phyloP scores from a whole-genome alignment of 2,797 vertebrate species.

The Agapornis canus region DNA sequence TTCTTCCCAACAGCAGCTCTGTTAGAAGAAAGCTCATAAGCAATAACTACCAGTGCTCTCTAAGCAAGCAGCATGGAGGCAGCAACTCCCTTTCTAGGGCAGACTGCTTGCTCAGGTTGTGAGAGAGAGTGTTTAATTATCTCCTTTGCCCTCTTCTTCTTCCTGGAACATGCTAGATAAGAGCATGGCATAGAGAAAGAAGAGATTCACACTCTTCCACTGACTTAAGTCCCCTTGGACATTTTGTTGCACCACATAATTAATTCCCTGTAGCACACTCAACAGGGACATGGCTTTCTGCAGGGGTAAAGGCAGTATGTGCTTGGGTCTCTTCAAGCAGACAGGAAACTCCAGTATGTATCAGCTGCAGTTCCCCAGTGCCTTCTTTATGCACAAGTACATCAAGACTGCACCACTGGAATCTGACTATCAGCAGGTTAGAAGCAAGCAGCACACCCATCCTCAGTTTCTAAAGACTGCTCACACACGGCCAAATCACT shows the following conservation, averaged over 20 bases:
- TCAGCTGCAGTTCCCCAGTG: neutral
- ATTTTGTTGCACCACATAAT: neutral
- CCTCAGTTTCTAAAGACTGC: neutral
- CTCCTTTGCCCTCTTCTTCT: neutral
- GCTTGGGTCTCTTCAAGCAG: neutral
- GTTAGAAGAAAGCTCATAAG: neutral
- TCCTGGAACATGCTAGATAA: neutral
- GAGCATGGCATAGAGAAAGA: neutral
- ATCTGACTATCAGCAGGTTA: too few relatives aligned
- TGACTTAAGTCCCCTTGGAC: neutral
- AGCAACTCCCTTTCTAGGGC: neutral
- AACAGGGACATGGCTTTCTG: rapidly evolving
- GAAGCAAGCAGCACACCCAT: neutral
- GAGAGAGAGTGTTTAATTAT: neutral
- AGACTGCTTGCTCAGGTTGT: rapidly evolving
- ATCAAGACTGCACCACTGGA: too few relatives aligned
- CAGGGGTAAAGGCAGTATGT: neutral
- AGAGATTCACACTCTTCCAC: neutral
- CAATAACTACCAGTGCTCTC: neutral
- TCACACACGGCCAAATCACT: neutral
- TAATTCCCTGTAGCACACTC: rapidly evolving
- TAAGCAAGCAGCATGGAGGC: neutral
- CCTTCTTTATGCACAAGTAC: neutral
- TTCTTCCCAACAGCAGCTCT: neutral
- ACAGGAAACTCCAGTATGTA: neutral